Base-by-base conservation (phyloP, 2,113 vertebrate species). In the Xyrauchen texanus region DNA sequence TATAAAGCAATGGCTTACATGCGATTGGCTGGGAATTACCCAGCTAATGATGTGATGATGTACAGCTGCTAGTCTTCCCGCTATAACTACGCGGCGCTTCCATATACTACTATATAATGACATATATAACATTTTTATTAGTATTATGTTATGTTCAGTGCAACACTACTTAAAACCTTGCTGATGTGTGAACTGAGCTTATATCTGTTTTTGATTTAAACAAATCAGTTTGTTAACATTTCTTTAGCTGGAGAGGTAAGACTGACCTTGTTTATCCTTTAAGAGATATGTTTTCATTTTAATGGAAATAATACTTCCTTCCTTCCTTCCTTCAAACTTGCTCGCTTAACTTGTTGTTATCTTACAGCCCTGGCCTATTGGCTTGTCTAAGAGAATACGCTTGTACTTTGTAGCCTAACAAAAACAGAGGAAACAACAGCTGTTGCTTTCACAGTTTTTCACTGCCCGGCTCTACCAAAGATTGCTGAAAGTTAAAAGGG, bases 401-500 rank as follows among this genome's bases (percentile, higher is more conserved):
- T 89, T 87, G 88, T 84, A 86, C 88, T 91, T 91, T 89, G 81
- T 88, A 47, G 9, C 15, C 71, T 82, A 79, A 79, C 81, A 79
- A 87, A 84, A 89, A 57, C 42, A 60, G 49, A 63, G 83, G 86
- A 89, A 89, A 94, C 92, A 96, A 94, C 96, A 96, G 96, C 95
- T 96, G 95, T 94, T 94, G 93, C 94, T 95, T 95, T 96, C 94
- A 95, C 90, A 94, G 21, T 93, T 95, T 94, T 83, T 87, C 95
- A 93, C 92, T 93, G 90, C 77, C 86, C 88, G 91, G 91, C 86
- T 79, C 91, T 90, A 76, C 78, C 83, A 83, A 82, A 62, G 71
- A 64, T 65, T 1, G 10, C 53, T 73, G 53, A 21, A 81, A 81
- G 76, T 81, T 34, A 52, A 76, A 90, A 94, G 93, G 89, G 86